These are phyloP conservation scores for Boulengeromyrus knoepffleri DNA, from an alignment of 2,113 vertebrate genomes.

Conservation along the genomic window DNA sequence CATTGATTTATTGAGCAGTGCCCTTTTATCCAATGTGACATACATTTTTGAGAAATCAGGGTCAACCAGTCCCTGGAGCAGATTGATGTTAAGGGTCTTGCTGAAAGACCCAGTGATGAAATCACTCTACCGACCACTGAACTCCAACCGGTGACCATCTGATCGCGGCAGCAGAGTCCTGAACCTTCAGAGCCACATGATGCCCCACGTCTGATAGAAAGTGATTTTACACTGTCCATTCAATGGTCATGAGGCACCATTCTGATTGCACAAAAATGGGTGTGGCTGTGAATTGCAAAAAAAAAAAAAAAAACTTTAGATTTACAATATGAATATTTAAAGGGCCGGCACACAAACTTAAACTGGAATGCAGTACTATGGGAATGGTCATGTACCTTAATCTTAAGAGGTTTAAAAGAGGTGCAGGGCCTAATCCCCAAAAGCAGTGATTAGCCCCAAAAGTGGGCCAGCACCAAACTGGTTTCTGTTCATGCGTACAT, in stretches of 20 bases:
- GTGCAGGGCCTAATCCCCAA: neutral
- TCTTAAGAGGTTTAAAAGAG: neutral
- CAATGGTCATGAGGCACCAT: neutral
- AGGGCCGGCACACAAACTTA: neutral
- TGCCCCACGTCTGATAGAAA: neutral
- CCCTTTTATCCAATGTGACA: neutral
- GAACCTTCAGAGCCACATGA: neutral
- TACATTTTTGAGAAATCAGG: neutral
- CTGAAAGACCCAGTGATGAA: neutral
- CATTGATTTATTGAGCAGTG: neutral
- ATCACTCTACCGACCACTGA: neutral
- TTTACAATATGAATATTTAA: neutral
- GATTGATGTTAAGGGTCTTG: neutral
- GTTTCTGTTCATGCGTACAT: neutral
- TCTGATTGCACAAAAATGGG: neutral
- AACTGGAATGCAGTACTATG: neutral
- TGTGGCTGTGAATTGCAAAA: neutral
- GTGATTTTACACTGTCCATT: neutral
- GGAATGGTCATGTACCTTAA: neutral
- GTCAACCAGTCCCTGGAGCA: neutral
- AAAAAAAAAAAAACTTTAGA: too few relatives aligned
- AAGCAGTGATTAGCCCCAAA: neutral
- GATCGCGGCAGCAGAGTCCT: neutral
- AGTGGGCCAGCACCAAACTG: neutral
- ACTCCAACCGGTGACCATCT: neutral